Evolutionary conservation across 2,797 vertebrate species (phyloP).

Genomic region (Nasua narica): DNA sequence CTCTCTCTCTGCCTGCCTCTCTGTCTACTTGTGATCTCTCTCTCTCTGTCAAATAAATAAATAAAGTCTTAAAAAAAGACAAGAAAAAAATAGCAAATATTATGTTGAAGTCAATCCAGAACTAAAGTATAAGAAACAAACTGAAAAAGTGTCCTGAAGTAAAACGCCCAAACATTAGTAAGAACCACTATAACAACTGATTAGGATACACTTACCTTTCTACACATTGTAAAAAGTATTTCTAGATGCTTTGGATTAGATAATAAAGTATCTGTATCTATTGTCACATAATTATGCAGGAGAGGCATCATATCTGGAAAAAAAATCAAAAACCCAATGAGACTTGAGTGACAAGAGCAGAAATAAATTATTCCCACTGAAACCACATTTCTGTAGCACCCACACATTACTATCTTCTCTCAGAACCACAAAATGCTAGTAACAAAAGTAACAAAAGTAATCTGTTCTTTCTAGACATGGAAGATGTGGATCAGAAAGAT

Average conservation of each 20-base stretch:
- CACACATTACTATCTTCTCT: background rate
- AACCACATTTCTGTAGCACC: background rate
- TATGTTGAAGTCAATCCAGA: background rate
- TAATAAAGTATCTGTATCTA: conserved; percentile 94
- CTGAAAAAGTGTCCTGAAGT: background rate
- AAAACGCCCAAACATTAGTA: background rate
- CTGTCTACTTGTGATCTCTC: too few species aligned
- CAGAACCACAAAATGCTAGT: background rate
- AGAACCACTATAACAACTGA: background rate
- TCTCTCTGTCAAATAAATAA: too few species aligned
- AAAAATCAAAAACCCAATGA: conserved; percentile 60
- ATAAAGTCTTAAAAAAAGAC: too few species aligned
- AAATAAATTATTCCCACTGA: background rate
- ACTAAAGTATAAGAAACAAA: background rate
- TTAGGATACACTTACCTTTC: conserved; percentile 89
- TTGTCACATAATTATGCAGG: conserved; percentile 96
- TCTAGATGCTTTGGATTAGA: conserved; percentile 95
- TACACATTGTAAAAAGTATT: conserved; percentile 98
- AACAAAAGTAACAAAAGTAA: background rate
- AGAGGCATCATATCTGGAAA: conserved; percentile 98
- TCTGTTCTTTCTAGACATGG: background rate
- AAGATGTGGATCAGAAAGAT: background rate
- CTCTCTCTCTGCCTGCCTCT: too few species aligned
- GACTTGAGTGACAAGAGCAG: background rate
- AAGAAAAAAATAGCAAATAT: background rate